Percentiles rank a stretch among this genome's conserved stretches.
Evolutionary conservation across 1,140 invertebrate species (phyloP).

Genomic region (Drosophila bipectinata): DNA sequence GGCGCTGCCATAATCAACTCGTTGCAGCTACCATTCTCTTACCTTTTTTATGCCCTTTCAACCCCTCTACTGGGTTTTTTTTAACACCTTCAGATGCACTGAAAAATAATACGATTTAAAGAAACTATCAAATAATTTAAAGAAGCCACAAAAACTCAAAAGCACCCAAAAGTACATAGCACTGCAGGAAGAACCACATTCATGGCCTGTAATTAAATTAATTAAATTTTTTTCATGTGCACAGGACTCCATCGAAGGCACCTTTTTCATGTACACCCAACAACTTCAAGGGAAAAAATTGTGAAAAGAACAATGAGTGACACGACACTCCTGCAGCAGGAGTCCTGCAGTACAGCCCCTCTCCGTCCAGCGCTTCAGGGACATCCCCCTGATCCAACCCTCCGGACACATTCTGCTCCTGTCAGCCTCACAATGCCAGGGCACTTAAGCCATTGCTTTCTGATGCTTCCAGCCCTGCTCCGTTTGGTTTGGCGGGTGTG

Average conservation of each 20-base stretch:
- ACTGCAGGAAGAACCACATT: neutral
- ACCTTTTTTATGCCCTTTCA: neutral
- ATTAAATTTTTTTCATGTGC: conserved; percentile 13
- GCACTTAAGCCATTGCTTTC: conserved; percentile 80
- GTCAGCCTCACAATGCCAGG: conserved; percentile 72
- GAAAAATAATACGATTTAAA: too few species aligned
- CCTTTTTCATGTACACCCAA: conserved; percentile 67
- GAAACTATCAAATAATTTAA: neutral
- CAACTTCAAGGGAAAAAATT: conserved; percentile 51
- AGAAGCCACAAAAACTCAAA: neutral
- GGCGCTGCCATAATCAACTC: conserved; percentile 68
- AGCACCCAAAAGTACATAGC: neutral
- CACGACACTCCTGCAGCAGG: conserved; percentile 43
- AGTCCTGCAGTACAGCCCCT: conserved; percentile 3
- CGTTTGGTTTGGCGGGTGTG: conserved; percentile 23
- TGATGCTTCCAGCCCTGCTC: conserved; percentile 57
- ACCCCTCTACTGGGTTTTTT: conserved; percentile 19
- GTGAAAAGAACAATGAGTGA: conserved; percentile 74
- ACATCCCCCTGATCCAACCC: neutral
- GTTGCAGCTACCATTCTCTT: conserved; percentile 22
- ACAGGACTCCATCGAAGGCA: conserved; percentile 22
- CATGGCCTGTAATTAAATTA: neutral
- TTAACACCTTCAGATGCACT: conserved; percentile 53
- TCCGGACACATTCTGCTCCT: conserved; percentile 48
- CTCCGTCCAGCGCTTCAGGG: neutral